Evolutionary conservation across 2,113 vertebrate species (phyloP), one percentile per base, ranked within the genome.

Genomic region (Tetrax tetrax): DNA sequence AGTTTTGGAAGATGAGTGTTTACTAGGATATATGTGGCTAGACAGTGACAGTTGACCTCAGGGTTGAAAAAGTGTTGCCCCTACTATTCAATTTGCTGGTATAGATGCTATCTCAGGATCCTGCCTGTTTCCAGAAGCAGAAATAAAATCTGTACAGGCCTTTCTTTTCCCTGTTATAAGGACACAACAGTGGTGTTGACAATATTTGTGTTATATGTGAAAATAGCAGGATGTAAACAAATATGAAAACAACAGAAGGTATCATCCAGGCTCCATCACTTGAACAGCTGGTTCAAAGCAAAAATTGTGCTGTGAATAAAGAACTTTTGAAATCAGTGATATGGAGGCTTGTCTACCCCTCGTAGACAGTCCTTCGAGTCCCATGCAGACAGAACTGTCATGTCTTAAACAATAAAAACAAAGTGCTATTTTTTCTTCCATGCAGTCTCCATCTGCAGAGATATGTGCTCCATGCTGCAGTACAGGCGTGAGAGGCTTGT

Each of bases 161-260:
- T 87, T 16, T 59, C 47, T 95, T 92, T 86, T 93, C 31, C 10
- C 27, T 66, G 1, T 70, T 41, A 23, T 63, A 88, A 95, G 85
- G 66, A 92, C 35, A 86, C 16, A 65, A 53, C 48, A n/a, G 43
- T 80, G 43, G 7, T 93, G 71, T 59, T 88, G 60, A 77, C 65
- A 79, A 74, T 50, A 81, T 56, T 94, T 93, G 74, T 88, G 63
- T 89, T 86, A 23, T 74, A 66, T 64, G 47, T 88, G 63, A 90
- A 92, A 93, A 56, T 95, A 76, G 43, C 54, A 93, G 77, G 37
- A 95, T 82, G 79, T 68, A 95, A 96, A 93, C 90, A 96, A 93
- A 90, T 8, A 75, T 57, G 35, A 96, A 93, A 96, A 92, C 75
- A 96, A 91, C 90, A 95, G 85, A 92, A 96, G 71, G 85, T 75